Evolutionary conservation across 2,888 invertebrate species (phyloP).

Genomic region (Mactromeris polynyma): DNA sequence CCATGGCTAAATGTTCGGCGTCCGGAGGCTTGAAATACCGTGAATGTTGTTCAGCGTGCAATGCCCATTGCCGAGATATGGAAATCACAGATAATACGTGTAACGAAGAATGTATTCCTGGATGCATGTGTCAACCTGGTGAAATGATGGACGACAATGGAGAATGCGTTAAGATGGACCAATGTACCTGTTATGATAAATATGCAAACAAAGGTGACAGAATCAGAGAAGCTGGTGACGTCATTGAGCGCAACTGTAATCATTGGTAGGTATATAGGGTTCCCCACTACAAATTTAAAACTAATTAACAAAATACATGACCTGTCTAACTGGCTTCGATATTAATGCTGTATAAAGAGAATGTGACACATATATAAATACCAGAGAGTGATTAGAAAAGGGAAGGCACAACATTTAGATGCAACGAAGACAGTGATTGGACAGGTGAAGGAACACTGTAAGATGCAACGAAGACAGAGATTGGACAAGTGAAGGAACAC

Average conservation of each 20-base stretch:
- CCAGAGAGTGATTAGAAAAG: too few species aligned
- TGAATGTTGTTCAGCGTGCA: slow-evolving; percentile 68
- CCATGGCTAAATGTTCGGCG: slow-evolving; percentile 28
- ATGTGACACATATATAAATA: too few species aligned
- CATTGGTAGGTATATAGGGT: slow-evolving; percentile 57
- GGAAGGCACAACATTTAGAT: too few species aligned
- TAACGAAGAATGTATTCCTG: slow-evolving; percentile 69
- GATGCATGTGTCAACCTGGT: slow-evolving; percentile 66
- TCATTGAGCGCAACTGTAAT: slow-evolving; percentile 65
- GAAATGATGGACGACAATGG: slow-evolving; percentile 68
- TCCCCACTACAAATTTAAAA: too few species aligned
- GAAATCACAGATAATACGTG: slow-evolving; percentile 66
- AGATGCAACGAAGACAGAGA: too few species aligned
- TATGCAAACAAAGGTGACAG: slow-evolving; percentile 82
- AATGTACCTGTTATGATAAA: slow-evolving; percentile 72
- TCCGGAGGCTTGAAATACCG: slow-evolving; percentile 57
- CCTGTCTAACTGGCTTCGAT: too few species aligned
- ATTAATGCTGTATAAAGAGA: too few species aligned
- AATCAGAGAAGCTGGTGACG: slow-evolving; percentile 62
- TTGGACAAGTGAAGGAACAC: too few species aligned
- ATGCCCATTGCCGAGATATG: slow-evolving; percentile 68
- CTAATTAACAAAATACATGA: too few species aligned
- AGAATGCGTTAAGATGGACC: slow-evolving; percentile 57
- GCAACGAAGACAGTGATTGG: too few species aligned
- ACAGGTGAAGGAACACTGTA: too few species aligned